Evolutionary conservation across 2,888 invertebrate genomes (phyloP), one percentile per base, ranked within the genome.

Genomic region (Sacculina carcini): DNA sequence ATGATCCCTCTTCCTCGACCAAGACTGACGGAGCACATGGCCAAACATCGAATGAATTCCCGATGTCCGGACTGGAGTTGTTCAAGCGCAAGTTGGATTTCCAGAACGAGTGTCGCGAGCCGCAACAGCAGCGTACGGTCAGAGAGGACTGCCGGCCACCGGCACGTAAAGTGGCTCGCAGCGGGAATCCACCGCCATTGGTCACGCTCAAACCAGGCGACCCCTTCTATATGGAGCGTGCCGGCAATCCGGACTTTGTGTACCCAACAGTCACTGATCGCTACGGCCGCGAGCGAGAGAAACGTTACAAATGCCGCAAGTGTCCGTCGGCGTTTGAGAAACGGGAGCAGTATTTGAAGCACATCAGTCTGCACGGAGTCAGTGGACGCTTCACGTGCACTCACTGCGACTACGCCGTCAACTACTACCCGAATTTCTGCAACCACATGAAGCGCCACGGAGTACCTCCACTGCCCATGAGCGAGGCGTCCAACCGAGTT

Each of bases 261-360:
- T 80, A 80, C 61, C 79, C 79, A 1, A 44, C 44, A 3, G 28
- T 44, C 12, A 16, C 29, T 7, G 44, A 44, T 12, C 26, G 28
- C 16, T 44, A 79, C 61, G 80, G 79, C 1, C 70, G 76, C 4
- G 68, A 77, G 60, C 79, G 78, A 62, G 78, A 79, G 61, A 80
- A 79, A 62, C 71, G 79, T 5, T 81, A 80, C 65, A 80, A 81
- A 64, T 83, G 83, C 63, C 76, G 77, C 59, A 81, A 82, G 65
- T 85, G 85, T 62, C 85, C 86, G 0, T 83, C 83, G 42, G 81
- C 83, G 1, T 85, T 85, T 65, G 81, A 83, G 60, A 84, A 85
- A 65, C 70, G 79, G 36, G 78, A 80, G 60, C 82, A 85, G 63
- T 85, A 80, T 64, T 78, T 79, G 64, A 76, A 80, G 26, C 86